These are phyloP conservation scores for Thera britannica DNA, from an alignment of 2,888 invertebrate species.

Conservation along the genomic window DNA sequence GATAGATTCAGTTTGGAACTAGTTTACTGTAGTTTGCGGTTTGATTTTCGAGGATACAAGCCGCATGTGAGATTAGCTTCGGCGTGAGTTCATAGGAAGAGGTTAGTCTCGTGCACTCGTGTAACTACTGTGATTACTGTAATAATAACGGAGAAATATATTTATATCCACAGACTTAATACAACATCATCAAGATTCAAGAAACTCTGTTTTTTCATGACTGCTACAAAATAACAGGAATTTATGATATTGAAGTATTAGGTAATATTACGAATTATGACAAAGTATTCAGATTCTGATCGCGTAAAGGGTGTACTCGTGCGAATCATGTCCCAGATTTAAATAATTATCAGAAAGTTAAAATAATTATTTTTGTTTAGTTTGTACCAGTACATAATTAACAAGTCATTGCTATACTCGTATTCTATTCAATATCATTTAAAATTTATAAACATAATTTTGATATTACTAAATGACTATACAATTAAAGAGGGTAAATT, in stretches of 20 bases:
- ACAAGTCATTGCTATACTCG: too few relatives aligned
- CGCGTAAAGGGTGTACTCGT: background rate
- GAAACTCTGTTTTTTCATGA: too few relatives aligned
- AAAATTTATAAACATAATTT: too few relatives aligned
- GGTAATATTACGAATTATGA: too few relatives aligned
- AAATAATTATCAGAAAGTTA: background rate
- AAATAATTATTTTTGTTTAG: background rate
- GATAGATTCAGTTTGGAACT: constrained; percentile 19
- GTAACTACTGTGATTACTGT: background rate
- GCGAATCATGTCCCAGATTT: background rate
- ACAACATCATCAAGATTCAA: too few relatives aligned
- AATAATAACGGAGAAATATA: background rate
- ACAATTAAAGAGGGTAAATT: background rate
- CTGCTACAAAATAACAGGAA: too few relatives aligned
- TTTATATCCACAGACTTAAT: background rate
- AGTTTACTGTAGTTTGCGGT: constrained; percentile 10
- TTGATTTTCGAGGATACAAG: background rate
- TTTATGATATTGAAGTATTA: too few relatives aligned
- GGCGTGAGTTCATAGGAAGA: background rate
- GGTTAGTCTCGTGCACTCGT: background rate
- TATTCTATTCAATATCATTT: too few relatives aligned
- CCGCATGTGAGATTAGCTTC: background rate
- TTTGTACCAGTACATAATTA: too few relatives aligned
- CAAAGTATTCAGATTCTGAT: too few relatives aligned
- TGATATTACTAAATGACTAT: background rate